Percentiles rank a stretch among this genome's conserved stretches.
These are phyloP conservation scores for Limnephilus auricula DNA, from an alignment of 2,888 invertebrate genomes.

Conservation along the genomic window DNA sequence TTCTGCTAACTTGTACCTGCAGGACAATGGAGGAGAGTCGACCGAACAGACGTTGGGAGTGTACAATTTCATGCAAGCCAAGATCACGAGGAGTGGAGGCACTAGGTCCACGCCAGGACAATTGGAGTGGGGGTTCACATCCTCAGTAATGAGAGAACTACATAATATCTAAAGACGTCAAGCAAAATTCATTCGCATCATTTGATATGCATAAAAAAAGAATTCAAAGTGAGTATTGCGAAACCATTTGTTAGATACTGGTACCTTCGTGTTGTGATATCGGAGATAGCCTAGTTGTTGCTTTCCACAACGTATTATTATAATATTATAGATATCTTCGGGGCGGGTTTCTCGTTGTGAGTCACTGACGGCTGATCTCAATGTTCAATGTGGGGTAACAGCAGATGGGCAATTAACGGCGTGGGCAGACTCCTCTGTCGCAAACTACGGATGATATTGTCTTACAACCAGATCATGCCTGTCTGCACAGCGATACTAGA, in stretches of 20 bases:
- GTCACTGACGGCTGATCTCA: constrained; percentile 10
- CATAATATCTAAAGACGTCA: background rate
- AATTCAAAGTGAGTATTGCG: background rate
- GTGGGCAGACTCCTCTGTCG: constrained; percentile 15
- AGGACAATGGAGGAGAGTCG: background rate
- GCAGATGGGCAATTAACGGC: constrained; percentile 22
- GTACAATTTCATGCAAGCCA: background rate
- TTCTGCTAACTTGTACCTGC: background rate
- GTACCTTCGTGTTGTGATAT: background rate
- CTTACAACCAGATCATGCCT: background rate
- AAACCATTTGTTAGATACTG: background rate
- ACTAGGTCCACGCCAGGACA: background rate
- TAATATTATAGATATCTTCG: background rate
- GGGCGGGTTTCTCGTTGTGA: background rate
- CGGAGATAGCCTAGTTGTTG: background rate
- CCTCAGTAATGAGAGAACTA: background rate
- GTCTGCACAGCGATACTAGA: background rate
- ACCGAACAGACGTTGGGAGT: background rate
- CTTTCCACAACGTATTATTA: constrained; percentile 6
- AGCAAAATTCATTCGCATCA: background rate
- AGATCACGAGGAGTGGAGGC: background rate
- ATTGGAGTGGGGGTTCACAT: background rate
- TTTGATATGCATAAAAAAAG: background rate
- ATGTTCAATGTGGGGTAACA: constrained; percentile 28
- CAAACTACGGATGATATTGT: constrained; percentile 16